These are phyloP conservation scores for Hirtodrosophila confusa DNA, from an alignment of 2,888 invertebrate genomes.

Conservation along the genomic window DNA sequence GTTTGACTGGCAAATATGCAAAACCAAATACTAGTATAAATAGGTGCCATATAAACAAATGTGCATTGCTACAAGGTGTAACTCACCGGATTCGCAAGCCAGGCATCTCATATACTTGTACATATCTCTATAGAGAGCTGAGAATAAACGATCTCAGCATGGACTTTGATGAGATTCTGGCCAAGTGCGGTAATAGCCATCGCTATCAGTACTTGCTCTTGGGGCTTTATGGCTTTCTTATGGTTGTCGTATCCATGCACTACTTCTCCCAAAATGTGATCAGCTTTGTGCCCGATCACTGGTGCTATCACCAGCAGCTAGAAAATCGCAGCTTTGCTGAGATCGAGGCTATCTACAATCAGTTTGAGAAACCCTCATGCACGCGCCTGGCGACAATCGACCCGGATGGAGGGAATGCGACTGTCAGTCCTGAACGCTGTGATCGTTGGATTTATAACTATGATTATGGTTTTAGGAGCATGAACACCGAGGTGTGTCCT, in stretches of 20 bases:
- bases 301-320: conserved; percentile 81
- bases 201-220: conserved; percentile 85
- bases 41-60: conserved; percentile 10
- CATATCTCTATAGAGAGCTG: no score
- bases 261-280: conserved; percentile 86
- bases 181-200: conserved; percentile 85
- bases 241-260: conserved; percentile 85
- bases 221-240: conserved; percentile 85
- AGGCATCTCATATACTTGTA: no score
- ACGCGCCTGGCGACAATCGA: conserved; percentile 64
- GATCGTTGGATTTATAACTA: conserved; percentile 86
- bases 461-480: conserved; percentile 85
- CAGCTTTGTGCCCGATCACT: conserved; percentile 85
- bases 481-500: conserved; percentile 86
- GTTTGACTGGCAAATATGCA: neutral
- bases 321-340: conserved; percentile 69
- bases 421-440: conserved; percentile 76
- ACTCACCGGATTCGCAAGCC: no score
- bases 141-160: conserved; percentile 38
- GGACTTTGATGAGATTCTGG: conserved; percentile 85
- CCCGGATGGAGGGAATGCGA: conserved; percentile 51
- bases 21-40: neutral
- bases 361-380: conserved; percentile 76
- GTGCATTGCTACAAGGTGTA: conserved; percentile 35
- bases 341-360: conserved; percentile 73